Base-by-base conservation (phyloP, 2,113 vertebrate genomes). In the Seriola aureovittata region DNA sequence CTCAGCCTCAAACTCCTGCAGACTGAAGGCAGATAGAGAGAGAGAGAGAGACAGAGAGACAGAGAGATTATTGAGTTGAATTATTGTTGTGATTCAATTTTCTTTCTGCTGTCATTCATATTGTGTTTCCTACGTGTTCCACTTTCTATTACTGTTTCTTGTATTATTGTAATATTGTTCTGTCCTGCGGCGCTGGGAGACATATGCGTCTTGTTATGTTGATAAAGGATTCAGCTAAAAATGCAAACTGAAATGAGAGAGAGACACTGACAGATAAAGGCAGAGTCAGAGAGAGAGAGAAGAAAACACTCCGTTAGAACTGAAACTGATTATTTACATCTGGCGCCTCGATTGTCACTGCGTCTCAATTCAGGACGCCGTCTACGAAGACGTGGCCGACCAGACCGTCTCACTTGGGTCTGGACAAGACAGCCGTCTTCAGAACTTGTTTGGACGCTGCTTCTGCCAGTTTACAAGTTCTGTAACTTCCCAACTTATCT, bases 1-100 rank as follows among this genome's bases (percentile, higher is more conserved):
- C 90, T 99, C 97, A 9, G 95, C 95, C 95, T 99, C 97, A 94
- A 98, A 97, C 92, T 99, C 98, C 93, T 97, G 97, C 92, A 97
- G 96, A 94, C 98, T 99, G 95, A 89, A 90, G 92, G 66, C 19
- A 73, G 40, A 9, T 23, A 23, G 23, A 23, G 23, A 38, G 36
- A 6, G 13, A 14, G 40, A 44, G 93, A 23, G 40, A 75, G 46
- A 75, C 36, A 75, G 36, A 9, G 8, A 16, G 36, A 40, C 93
- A 25, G 36, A 75, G 46, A 70, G 50, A 62, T 38, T 4, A 69
- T 17, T 32, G 40, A 59, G 62, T 8, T 63, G 48, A 1, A 63
- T 59, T 34, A 65, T 32, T 40, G 46, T 3, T 58, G 29, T 40
- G 60, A 74, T 55, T 58, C 23, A 60, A 48, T 87, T 23, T 54